Conservation (phyloP, 2,888 invertebrate genomes). For the Fragum whitleyi region DNA sequence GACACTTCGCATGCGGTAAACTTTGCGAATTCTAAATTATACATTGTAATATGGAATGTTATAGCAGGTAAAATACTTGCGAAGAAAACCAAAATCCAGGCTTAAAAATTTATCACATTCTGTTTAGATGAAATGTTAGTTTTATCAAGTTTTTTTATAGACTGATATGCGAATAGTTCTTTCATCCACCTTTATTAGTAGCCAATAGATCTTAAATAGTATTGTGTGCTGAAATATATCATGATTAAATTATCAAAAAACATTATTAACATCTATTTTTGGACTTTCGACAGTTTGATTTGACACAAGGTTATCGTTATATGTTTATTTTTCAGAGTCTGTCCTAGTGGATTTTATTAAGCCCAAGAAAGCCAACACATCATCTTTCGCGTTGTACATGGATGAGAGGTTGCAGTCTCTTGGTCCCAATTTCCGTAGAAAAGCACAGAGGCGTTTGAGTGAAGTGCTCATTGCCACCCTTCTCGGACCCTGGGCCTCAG, state of each 20-base stretch:
- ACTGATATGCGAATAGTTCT: too few species aligned
- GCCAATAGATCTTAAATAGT: too few species aligned
- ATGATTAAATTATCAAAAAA: not conserved
- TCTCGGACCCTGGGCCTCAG: conserved; percentile 7
- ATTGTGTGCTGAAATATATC: not conserved
- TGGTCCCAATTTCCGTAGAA: conserved; percentile 2
- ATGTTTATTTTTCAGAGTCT: conserved; percentile 5
- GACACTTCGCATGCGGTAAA: too few species aligned
- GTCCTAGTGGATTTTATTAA: conserved; percentile 7
- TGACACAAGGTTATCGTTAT: not conserved
- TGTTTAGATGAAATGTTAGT: too few species aligned
- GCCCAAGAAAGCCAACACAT: not conserved
- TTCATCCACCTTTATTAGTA: too few species aligned
- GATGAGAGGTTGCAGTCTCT: conserved; percentile 11
- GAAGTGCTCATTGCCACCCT: conserved; percentile 5
- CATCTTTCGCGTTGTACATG: conserved; percentile 6
- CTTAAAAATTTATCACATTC: too few species aligned
- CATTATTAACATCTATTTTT: not conserved
- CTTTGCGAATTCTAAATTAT: too few species aligned
- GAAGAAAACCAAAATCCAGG: too few species aligned
- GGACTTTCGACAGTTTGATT: not conserved
- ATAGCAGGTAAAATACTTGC: too few species aligned
- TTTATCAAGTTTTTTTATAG: too few species aligned
- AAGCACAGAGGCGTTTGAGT: conserved; percentile 6
- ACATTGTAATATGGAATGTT: too few species aligned